Evolutionary conservation across 2,113 vertebrate species (phyloP), one percentile per base, ranked within the genome.

Genomic region (Pipra filicauda): DNA sequence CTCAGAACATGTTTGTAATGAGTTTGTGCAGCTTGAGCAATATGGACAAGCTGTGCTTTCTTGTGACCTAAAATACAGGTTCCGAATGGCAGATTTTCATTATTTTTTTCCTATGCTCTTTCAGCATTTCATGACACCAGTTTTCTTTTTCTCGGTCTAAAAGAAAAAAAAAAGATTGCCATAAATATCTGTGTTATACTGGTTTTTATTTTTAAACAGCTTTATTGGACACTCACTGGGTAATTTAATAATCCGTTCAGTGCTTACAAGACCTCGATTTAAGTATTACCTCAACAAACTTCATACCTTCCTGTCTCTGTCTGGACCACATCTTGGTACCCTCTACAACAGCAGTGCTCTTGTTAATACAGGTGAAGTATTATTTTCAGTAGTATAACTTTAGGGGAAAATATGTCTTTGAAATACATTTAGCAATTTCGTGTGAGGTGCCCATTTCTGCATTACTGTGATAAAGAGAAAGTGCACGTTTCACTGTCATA

Each of bases 221-320:
- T 99, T 99, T 98, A 99, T 99, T 92, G 99, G 99, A 95, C 99
- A 99, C 97, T 99, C 99, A 1, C 96, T 99, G 97, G 99, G 99
- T 95, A 99, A 99, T 96, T 98, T 99, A 97, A 99, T 99, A 82
- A 99, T 99, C 85, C 99, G 99, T 91, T 99, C 99, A 66, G 99
- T 99, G 78, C 98, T 99, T 83, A 99, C 99, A 70, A 98, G 99
- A 94, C 99, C 99, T 91, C 98, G 99, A 92, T 99, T 99, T 97
- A 99, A 99, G 93, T 99, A 98, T 98, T 99, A 99, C 98, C 98
- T 99, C 97, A 98, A 95, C 98, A 99, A 98, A 94, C 98, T 99
- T 94, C 98, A 99, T 87, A 99, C 99, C 49, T 99, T 99, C 97
- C 98, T 99, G 4, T 99, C 99, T 61, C 98, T 99, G 48, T 99